Percentiles rank a stretch among this genome's conserved stretches.
phyloP scores from a whole-genome alignment of 1,140 invertebrate genomes.

The Platyura marginata region DNA sequence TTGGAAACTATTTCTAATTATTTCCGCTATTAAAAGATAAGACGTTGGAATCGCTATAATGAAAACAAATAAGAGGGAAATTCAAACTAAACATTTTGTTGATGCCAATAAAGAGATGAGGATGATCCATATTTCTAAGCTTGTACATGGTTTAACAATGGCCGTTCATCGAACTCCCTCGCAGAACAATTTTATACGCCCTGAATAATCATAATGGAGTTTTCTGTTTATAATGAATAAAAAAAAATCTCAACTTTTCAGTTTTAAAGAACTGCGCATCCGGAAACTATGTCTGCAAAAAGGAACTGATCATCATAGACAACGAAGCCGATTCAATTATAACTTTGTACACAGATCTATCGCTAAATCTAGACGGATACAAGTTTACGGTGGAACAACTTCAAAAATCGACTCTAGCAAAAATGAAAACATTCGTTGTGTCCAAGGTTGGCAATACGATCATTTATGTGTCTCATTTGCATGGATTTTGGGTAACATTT shows the following conservation, averaged over 20 bases:
- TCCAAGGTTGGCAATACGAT: slow-evolving; percentile 45
- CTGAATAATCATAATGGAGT: no score
- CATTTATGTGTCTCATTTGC: slow-evolving; percentile 42
- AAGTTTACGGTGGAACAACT: slow-evolving; percentile 45
- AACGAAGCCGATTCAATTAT: slow-evolving; percentile 13
- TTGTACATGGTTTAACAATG: no score
- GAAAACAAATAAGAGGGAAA: no score
- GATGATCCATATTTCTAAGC: no score
- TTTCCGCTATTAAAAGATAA: no score
- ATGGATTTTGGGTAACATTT: slow-evolving; percentile 54
- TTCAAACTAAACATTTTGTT: no score
- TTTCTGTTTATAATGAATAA: slow-evolving; percentile 4
- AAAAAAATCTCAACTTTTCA: slow-evolving; percentile 20
- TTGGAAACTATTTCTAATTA: no score
- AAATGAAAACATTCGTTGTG: slow-evolving; percentile 42
- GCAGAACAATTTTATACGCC: no score
- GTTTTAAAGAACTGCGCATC: slow-evolving; percentile 43
- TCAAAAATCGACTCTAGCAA: slow-evolving; percentile 37
- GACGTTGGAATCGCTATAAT: no score
- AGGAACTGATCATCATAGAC: slow-evolving; percentile 28
- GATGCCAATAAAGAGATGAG: no score
- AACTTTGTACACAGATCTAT: slow-evolving; percentile 32
- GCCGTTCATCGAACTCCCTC: no score
- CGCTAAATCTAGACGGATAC: slow-evolving; percentile 43
- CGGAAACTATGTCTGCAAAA: slow-evolving; percentile 27